Evolutionary conservation across 2,888 invertebrate genomes (phyloP), one percentile per base, ranked within the genome.

Genomic region (Cecidostiba fungosa): DNA sequence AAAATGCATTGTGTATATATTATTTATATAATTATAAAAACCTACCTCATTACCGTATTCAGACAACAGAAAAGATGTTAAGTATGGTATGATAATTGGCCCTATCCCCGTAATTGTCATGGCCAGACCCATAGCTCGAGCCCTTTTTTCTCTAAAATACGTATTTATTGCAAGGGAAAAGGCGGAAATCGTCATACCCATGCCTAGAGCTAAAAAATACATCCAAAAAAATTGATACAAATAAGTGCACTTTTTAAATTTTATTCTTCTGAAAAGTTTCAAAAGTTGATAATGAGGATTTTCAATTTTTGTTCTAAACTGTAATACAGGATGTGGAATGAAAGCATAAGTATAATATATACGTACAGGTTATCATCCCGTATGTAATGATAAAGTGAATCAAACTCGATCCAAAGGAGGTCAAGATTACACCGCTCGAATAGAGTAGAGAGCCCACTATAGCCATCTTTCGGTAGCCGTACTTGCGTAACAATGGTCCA

Each of bases 321-420:
- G 12, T 43, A 43, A 12, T 43, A 43, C 43, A 12, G 12, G 12
- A 43, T 43, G 12, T 43, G 43, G 3, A 43, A 12, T 19, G 16
- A 59, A 29, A 59, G 1, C 54, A n/a, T 54, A 36, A 76, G 82
- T 77, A 26, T 47, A 70, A 73, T 47, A 66, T n/a, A n/a, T 82
- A 95, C 96, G 95, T 93, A 96, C 96, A 96, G 92, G 96, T 95
- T 89, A 96, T 94, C 91, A 96, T 93, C 92, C 96, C 96, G 93
- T 96, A 96, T 1, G 95, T 94, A 77, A 96, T 91, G 84, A 96
- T 92, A 89, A 96, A 95, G 69, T 95, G 92, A 89, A 94, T 92
- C 90, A 96, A 96, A 59, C 93, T 94, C 4, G 93, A 93, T 0
- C 95, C 94, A 82, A 94, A 94, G 6, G 96, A 93, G 0, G 96